Conservation (phyloP, 2,113 vertebrate genomes). For the Pseudonaja textilis region DNA sequence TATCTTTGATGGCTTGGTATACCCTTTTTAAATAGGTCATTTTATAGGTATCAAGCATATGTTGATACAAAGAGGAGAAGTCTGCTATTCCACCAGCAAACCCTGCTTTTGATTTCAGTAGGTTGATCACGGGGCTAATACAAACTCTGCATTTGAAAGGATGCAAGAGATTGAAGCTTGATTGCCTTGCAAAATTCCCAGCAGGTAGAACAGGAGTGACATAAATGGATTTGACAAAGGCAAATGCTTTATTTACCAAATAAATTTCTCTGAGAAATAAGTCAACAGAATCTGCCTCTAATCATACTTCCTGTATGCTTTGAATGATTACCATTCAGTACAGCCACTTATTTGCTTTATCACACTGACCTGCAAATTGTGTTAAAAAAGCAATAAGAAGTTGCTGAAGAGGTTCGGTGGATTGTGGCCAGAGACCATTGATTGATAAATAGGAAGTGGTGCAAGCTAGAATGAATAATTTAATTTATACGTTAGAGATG, state of each 20-base stretch:
- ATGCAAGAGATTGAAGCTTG: background rate
- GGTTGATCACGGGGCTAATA: background rate
- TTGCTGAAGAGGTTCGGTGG: constrained; percentile 1
- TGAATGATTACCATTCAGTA: background rate
- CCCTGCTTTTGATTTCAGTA: background rate
- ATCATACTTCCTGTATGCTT: background rate
- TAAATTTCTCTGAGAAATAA: background rate
- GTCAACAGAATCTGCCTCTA: background rate
- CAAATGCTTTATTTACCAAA: background rate
- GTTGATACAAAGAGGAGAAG: background rate
- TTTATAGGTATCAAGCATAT: background rate
- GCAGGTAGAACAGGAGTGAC: background rate
- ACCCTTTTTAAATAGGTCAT: background rate
- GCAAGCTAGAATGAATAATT: background rate
- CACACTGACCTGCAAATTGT: background rate
- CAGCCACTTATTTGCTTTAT: background rate
- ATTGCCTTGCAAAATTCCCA: background rate
- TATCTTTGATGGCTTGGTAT: background rate
- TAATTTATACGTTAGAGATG: background rate
- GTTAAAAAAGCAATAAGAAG: background rate
- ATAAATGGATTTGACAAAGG: background rate
- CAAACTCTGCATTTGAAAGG: no score
- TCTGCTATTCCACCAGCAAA: no score
- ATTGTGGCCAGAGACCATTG: constrained; percentile 10
- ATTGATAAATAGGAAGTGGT: constrained; percentile 11